These are phyloP conservation scores for Apantesis nais DNA, from an alignment of 2,888 invertebrate species.

Conservation along the genomic window DNA sequence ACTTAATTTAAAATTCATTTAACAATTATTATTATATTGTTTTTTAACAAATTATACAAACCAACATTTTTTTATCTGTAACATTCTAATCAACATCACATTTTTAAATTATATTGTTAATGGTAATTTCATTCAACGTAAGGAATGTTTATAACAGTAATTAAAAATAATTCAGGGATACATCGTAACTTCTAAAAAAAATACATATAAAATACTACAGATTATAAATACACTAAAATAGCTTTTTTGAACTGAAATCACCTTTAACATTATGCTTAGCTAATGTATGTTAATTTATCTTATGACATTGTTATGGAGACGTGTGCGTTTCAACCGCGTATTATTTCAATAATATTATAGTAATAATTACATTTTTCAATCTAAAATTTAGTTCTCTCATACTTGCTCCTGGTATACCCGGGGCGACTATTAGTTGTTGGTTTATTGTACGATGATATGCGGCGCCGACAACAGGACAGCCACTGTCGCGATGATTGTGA, in stretches of 20 bases:
- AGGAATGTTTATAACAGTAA: background rate
- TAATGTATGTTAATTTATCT: constrained; percentile 47
- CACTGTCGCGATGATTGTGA: constrained; percentile 96
- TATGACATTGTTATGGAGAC: constrained; percentile 59
- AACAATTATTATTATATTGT: constrained; percentile 61
- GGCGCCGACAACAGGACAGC: constrained; percentile 96
- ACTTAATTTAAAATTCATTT: constrained; percentile 50
- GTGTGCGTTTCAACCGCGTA: constrained; percentile 83
- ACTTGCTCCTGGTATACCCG: constrained; percentile 39
- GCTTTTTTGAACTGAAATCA: constrained; percentile 32
- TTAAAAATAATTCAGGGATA: background rate
- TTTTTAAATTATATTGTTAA: constrained; percentile 64
- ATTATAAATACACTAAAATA: constrained; percentile 8
- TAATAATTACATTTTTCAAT: constrained; percentile 60
- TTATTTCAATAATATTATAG: constrained; percentile 55
- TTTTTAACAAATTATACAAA: constrained; percentile 76
- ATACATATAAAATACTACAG: background rate
- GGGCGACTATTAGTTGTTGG: constrained; percentile 32
- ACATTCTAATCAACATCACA: constrained; percentile 82
- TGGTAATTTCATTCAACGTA: constrained; percentile 38
- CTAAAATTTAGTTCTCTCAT: constrained; percentile 80
- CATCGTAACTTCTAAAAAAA: background rate
- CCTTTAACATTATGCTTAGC: constrained; percentile 42
- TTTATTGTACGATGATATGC: constrained; percentile 96
- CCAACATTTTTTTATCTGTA: constrained; percentile 73